Base-by-base conservation (phyloP, 2,797 vertebrate species). In the Rhabdomys pumilio region DNA sequence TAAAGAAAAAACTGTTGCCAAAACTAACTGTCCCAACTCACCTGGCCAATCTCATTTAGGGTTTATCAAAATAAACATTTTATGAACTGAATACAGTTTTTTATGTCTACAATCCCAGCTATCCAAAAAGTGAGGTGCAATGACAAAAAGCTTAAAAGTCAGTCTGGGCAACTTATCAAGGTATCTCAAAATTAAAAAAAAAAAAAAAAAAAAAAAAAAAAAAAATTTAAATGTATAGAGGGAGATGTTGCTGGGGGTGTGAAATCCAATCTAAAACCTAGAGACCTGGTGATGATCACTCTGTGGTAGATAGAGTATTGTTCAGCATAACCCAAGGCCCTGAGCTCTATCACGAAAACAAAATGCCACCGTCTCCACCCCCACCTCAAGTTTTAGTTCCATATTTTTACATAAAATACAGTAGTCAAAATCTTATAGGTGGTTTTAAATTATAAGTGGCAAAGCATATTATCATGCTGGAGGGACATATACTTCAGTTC, bases 41-140 rank as follows among this genome's bases (percentile, higher is more conserved):
- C 50, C 13, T 77, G 38, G 84, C 19, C n/a, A 20, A 55, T 93
- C 24, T 95, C 44, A 93, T 38, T 84, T 55, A 55, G 63, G 10
- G 29, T 1, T 69, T 26, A 95, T 91, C 82, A 93, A 96, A 89
- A 75, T 26, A 57, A 55, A 72, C 9, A 92, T 65, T 94, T 96
- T 53, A 73, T 65, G 29, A 61, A 26, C 61, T 55, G 34, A 69
- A 5, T 3, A 34, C 29, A 22, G 31, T n/a, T 20, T n/a, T 20
- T 13, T 47, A 75, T 29, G 4, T 31, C 44, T 65, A 24, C 20
- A 50, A 65, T 14, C 57, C 9, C 44, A 65, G 41, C 29, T 41
- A 75, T 24, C 4, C 15, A n/a, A n/a, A 69, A n/a, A 34, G 26
- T 31, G 10, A 75, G 11, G 24, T 31, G 38, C 1, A 14, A 41